These are phyloP conservation scores for Sphaeramia orbicularis DNA, from an alignment of 2,797 vertebrate species.

Conservation along the genomic window DNA sequence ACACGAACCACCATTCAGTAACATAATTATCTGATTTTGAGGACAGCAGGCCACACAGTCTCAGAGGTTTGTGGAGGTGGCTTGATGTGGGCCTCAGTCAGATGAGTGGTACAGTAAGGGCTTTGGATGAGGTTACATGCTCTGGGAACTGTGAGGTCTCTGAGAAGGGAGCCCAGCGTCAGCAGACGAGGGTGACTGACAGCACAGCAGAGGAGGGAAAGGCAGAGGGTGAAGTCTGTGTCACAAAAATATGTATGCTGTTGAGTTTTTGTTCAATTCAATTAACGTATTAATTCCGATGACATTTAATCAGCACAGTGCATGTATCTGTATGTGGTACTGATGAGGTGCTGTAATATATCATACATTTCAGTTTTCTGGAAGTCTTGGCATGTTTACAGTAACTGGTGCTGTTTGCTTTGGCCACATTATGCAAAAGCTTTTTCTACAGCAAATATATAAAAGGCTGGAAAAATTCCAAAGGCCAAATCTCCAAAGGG, in stretches of 20 bases:
- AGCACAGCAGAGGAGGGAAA: not conserved
- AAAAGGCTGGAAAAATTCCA: slow-evolving; percentile 42
- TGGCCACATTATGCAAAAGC: slow-evolving; percentile 26
- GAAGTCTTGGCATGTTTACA: slow-evolving; percentile 14
- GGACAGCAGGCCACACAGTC: slow-evolving; percentile 57
- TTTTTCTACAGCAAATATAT: slow-evolving; percentile 47
- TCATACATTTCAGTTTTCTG: slow-evolving; percentile 14
- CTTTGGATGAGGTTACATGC: slow-evolving; percentile 62
- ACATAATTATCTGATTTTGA: slow-evolving; percentile 32
- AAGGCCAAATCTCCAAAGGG: slow-evolving; percentile 60
- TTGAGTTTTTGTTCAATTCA: not conserved
- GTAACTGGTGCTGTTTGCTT: slow-evolving; percentile 18
- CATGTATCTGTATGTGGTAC: not conserved
- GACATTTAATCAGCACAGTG: not conserved
- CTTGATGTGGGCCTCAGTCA: slow-evolving; percentile 45
- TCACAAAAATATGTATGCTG: no score
- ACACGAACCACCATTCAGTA: slow-evolving; percentile 34
- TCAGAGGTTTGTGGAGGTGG: slow-evolving; percentile 49
- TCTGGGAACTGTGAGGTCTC: slow-evolving; percentile 50
- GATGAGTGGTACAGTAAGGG: slow-evolving; percentile 60
- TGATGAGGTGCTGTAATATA: not conserved
- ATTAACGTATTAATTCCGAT: slow-evolving; percentile 14
- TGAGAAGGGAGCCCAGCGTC: slow-evolving; percentile 23
- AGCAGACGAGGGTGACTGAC: slow-evolving; percentile 42
- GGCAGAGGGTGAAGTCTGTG: no score